Base-by-base conservation (phyloP, 2,888 invertebrate species). In the Ecliptopera silaceata region DNA sequence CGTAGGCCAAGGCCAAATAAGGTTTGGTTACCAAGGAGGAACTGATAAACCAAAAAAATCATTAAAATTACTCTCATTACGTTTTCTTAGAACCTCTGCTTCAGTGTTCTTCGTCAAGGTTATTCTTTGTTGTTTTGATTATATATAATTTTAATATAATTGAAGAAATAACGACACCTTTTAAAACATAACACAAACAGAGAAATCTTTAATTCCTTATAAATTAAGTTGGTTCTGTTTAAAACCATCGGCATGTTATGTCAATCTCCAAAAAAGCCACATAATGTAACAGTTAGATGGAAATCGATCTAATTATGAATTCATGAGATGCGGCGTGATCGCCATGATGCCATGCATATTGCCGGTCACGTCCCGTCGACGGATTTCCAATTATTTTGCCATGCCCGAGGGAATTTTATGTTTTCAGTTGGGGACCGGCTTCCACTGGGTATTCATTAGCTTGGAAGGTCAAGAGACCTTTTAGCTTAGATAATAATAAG, bases 381-480 rank as follows among this genome's bases (percentile, higher is more conserved):
- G 64, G 64, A 68, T 68, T 71, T 68, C 66, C 68, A 75, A 75
- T 70, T 73, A 71, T 70, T 72, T 59, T 59, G 62, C 50, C 59
- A 39, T 51, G 54, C 65, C 47, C 46, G 29, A 39, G 58, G 61
- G 65, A 60, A 57, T 59, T 61, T 43, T 34, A 52, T 58, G 53
- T 57, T 64, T 59, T 61, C 43, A 42, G 46, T 56, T 42, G 31
- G 50, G 32, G 22, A 17, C 6, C 18, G 4, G n/a, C 29, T 38
- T 29, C 50, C 31, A 15, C n/a, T 34, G 31, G 18, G 15, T 31
- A 42, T 42, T 45, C 26, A 47, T 36, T 36, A 47, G 34, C 26
- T n/a, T 38, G 26, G 17, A 12, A 26, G 47, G 26, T 38, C 13
- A 47, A 26, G 11, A 6, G 22, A 38, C 36, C 45, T 34, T 31